Base-by-base conservation (phyloP, 2,888 invertebrate species). In the Watsonalla binaria region DNA sequence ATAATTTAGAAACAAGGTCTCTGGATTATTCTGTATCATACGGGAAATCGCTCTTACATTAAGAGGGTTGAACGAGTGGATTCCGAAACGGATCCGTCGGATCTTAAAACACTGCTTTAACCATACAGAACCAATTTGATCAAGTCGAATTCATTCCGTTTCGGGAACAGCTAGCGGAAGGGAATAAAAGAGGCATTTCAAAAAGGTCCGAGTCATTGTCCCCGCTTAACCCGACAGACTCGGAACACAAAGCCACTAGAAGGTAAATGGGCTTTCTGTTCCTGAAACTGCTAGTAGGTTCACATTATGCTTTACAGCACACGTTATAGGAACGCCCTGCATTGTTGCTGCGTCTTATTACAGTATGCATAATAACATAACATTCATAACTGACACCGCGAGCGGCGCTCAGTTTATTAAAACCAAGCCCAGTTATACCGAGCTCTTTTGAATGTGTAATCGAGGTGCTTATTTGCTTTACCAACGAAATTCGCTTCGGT, bases 211-310 rank as follows among this genome's bases (percentile, higher is more conserved):
- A 69, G 72, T 76, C 59, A 83, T 85, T 85, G 86, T 86, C 78
- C 80, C 67, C 65, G 57, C 63, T 86, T 86, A 85, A 86, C 86
- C 85, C 80, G 75, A 65, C 78, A 80, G 80, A 66, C 77, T 79
- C 66, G 66, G 69, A 70, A 65, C 75, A 83, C 82, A 86, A 86
- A 85, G 86, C 82, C 84, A 84, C 84, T 85, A 81, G 74, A 77
- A 84, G 82, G 82, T 80, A 83, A 87, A 84, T 83, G 83, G 84
- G 82, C 78, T 84, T 82, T 80, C 80, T 80, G 71, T 76, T 78
- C 60, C 74, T 81, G 77, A 81, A 83, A 80, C 81, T 77, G 72
- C 70, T 70, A 80, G 81, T 77, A 72, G 70, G 70, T 65, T 76
- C 73, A 72, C 74, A 81, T 83, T 80, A 81, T 80, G 76, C 76